phyloP scores from a whole-genome alignment of 2,113 vertebrate genomes.

The Marmota monax region DNA sequence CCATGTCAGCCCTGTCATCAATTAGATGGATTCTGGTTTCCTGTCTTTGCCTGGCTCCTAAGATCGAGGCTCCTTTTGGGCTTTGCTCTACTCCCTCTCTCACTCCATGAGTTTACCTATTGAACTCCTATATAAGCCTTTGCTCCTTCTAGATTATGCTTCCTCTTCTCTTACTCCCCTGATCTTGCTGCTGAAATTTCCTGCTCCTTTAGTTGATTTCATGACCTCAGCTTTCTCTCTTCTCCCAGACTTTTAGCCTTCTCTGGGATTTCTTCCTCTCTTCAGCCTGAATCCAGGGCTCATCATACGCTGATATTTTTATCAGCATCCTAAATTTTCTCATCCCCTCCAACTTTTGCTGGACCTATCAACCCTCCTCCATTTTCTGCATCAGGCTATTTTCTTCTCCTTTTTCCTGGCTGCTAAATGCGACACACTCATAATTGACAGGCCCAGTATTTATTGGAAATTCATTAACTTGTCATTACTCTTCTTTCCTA shows the following conservation, averaged over 20 bases:
- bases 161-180: background rate
- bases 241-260: background rate
- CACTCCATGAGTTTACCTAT: background rate
- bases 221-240: background rate
- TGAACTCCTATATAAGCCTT: constrained; percentile 18
- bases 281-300: background rate
- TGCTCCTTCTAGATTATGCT: background rate
- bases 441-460: constrained; percentile 44
- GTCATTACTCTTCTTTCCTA: background rate
- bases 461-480: constrained; percentile 8
- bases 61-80: background rate
- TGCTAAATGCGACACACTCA: background rate
- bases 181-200: background rate
- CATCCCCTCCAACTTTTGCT: background rate
- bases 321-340: constrained; percentile 10
- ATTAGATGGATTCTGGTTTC: background rate
- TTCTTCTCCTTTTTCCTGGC: background rate
- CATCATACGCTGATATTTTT: background rate
- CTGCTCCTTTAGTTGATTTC: background rate
- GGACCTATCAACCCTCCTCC: background rate
- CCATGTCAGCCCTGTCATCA: background rate
- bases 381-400: background rate
- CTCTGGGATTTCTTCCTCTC: background rate
- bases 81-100: background rate
- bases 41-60: background rate